Evolutionary conservation across 2,888 invertebrate species (phyloP).

Genomic region (Folsomia manolachei): DNA sequence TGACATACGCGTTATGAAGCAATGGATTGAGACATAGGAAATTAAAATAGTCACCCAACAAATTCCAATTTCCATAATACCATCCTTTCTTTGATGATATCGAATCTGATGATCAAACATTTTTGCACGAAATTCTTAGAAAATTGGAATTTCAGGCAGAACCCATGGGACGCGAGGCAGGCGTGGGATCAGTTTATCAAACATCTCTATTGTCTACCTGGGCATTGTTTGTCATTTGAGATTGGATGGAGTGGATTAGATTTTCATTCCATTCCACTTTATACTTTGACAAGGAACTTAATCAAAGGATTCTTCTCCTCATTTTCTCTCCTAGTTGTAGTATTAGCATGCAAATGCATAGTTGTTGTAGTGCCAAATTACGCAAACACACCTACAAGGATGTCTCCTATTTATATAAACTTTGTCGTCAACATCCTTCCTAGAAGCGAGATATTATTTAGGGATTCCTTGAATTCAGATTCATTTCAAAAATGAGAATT

Average conservation of each 20-base stretch:
- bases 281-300: background rate
- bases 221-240: background rate
- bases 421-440: no score
- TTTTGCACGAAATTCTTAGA: background rate
- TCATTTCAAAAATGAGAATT: no score
- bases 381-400: background rate
- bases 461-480: no score
- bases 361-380: background rate
- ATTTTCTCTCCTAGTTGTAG: no score
- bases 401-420: no score
- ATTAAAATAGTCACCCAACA: background rate
- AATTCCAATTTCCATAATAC: background rate
- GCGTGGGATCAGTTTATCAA: background rate
- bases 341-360: no score
- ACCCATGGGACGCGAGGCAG: background rate
- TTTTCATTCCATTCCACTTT: background rate
- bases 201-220: background rate
- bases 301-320: constrained; percentile 1
- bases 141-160: background rate
- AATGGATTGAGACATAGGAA: background rate
- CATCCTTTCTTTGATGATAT: background rate
- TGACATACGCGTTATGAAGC: background rate
- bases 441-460: background rate
- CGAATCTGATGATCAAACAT: background rate
- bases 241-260: background rate